Conservation (phyloP, 2,113 vertebrate genomes). For the Aviceda subcristata region DNA sequence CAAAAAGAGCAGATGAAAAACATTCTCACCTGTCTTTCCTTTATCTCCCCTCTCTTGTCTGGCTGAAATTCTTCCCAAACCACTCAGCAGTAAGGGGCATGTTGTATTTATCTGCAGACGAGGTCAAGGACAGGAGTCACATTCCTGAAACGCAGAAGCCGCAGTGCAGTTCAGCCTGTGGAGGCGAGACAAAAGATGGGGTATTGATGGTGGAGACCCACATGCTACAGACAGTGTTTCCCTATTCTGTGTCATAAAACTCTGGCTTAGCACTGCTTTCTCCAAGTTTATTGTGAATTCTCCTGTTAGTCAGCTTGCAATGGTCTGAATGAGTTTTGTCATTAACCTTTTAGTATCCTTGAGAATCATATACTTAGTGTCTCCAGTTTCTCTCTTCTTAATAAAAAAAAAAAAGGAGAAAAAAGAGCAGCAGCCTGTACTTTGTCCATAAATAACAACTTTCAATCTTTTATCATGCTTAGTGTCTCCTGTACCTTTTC, state of each 20-base stretch:
- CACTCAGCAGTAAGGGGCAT: not conserved
- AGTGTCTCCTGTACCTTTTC: conserved; percentile 1
- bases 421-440: not conserved
- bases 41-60: not conserved
- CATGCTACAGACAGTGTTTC: not conserved
- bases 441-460: conserved; percentile 10
- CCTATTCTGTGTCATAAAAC: not conserved
- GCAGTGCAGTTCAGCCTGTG: not conserved
- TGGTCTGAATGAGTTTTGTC: not conserved
- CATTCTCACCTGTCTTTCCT: not conserved
- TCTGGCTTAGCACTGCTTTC: not conserved
- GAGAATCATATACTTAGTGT: not conserved
- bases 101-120: not conserved
- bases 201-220: not conserved
- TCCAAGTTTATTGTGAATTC: not conserved
- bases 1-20: not conserved
- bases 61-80: not conserved
- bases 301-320: not conserved
- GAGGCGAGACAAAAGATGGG: not conserved
- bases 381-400: not conserved
- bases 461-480: not conserved
- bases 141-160: not conserved
- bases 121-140: not conserved
- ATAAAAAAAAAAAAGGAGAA: not conserved
- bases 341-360: not conserved